These are phyloP conservation scores for Bacillus rossius DNA, from an alignment of 1,140 invertebrate species.

Conservation along the genomic window DNA sequence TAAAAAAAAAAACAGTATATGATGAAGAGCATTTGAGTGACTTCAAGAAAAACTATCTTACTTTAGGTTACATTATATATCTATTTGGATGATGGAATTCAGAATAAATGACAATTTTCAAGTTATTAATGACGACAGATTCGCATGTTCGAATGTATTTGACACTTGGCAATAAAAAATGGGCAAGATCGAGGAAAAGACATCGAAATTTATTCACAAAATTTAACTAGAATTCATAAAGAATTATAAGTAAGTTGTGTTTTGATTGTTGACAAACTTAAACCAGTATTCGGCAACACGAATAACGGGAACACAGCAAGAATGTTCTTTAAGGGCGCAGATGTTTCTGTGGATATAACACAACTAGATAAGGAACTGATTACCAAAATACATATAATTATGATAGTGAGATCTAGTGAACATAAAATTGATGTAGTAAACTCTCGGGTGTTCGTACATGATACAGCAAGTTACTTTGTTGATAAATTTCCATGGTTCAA, in stretches of 20 bases:
- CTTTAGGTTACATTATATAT: too few relatives aligned
- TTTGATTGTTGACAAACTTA: conserved; percentile 18
- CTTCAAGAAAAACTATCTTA: too few relatives aligned
- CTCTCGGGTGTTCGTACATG: conserved; percentile 23
- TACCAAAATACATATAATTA: conserved; percentile 14
- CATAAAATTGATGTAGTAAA: conserved; percentile 26
- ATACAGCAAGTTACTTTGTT: conserved; percentile 26
- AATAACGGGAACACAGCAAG: conserved; percentile 23
- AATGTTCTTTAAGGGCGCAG: conserved; percentile 14
- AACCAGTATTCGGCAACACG: conserved; percentile 17
- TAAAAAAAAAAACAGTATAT: too few relatives aligned
- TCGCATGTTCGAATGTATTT: conserved; percentile 22
- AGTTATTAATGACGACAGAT: too few relatives aligned
- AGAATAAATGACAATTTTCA: too few relatives aligned
- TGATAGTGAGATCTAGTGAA: conserved; percentile 11
- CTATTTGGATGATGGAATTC: too few relatives aligned
- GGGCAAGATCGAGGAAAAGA: conserved; percentile 25
- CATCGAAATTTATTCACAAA: conserved; percentile 18
- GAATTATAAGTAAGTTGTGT: conserved; percentile 14
- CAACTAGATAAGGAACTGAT: conserved; percentile 19
- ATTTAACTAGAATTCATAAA: conserved; percentile 19
- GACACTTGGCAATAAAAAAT: conserved; percentile 36
- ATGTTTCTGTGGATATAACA: conserved; percentile 9
- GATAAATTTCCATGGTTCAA: conserved; percentile 23
- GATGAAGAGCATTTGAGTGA: too few relatives aligned